phyloP scores from a whole-genome alignment of 2,888 invertebrate genomes.

The Platycheirus rosarum region DNA sequence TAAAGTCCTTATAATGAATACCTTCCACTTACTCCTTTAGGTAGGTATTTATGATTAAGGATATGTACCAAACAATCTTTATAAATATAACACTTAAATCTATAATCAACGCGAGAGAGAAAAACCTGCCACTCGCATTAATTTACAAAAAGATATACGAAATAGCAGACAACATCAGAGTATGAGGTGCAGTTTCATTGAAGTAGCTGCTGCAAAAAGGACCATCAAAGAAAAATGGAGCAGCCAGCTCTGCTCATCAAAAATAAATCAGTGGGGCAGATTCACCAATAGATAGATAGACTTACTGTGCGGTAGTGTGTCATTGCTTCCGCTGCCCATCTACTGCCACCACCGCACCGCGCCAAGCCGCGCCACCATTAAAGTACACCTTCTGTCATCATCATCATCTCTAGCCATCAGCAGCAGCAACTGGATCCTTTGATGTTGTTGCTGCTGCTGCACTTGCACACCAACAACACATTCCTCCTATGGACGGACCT shows the following conservation, averaged over 20 bases:
- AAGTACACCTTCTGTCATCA: slow-evolving; percentile 37
- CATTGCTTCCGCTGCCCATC: slow-evolving; percentile 63
- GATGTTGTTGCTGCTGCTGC: slow-evolving; percentile 47
- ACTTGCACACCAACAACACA: slow-evolving; percentile 12
- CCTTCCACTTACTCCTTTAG: too few relatives aligned
- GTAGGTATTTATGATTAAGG: slow-evolving; percentile 4
- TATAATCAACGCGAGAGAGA: slow-evolving; percentile 25
- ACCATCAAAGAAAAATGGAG: slow-evolving; percentile 64
- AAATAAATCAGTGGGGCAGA: slow-evolving; percentile 70
- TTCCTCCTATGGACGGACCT: slow-evolving; percentile 17
- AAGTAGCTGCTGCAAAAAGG: slow-evolving; percentile 41
- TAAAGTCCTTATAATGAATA: too few relatives aligned
- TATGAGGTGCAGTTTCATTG: slow-evolving; percentile 22
- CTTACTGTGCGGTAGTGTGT: slow-evolving; percentile 54
- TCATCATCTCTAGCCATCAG: slow-evolving; percentile 13
- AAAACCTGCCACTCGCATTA: slow-evolving; percentile 39
- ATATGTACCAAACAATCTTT: neutral
- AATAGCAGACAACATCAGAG: slow-evolving; percentile 8
- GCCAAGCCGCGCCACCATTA: too few relatives aligned
- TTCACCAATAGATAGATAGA: slow-evolving; percentile 50
- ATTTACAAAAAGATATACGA: slow-evolving; percentile 19
- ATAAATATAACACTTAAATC: neutral
- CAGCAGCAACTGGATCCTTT: slow-evolving; percentile 60
- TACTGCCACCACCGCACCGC: too few relatives aligned
- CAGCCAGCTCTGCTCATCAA: slow-evolving; percentile 58